Percentiles rank a stretch among this genome's conserved stretches.
Evolutionary conservation across 1,140 invertebrate genomes (phyloP).

Genomic region (Aphaenogaster floridana): DNA sequence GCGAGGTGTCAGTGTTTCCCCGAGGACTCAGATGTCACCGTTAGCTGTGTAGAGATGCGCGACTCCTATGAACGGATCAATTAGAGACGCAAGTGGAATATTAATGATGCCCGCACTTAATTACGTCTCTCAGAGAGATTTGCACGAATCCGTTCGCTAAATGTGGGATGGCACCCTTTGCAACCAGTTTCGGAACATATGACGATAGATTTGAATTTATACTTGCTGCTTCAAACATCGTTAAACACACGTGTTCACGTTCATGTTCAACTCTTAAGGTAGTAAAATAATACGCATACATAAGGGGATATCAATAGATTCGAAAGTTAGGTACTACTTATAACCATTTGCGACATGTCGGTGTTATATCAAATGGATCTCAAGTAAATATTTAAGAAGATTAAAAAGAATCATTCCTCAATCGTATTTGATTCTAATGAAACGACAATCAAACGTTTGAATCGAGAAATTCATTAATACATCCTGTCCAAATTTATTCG

Average conservation of each 20-base stretch:
- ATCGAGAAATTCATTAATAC: background rate
- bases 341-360: background rate
- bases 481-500: background rate
- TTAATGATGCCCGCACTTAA: constrained; percentile 54
- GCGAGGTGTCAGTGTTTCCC: constrained; percentile 8
- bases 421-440: background rate
- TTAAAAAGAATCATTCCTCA: background rate
- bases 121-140: constrained; percentile 60
- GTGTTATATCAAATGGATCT: background rate
- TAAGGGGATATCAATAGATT: background rate
- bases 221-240: constrained; percentile 1
- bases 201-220: constrained; percentile 35
- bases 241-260: constrained; percentile 19
- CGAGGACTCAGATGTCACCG: constrained; percentile 16
- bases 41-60: background rate
- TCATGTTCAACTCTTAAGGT: background rate
- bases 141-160: constrained; percentile 26
- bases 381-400: background rate
- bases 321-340: background rate
- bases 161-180: constrained; percentile 7
- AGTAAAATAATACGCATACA: background rate
- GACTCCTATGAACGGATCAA: constrained; percentile 66
- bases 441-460: background rate
- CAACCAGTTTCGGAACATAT: constrained; percentile 26
- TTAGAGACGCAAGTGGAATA: constrained; percentile 50